Evolutionary conservation across 2,888 invertebrate species (phyloP).

Genomic region (Agonopterix alstromeriana): DNA sequence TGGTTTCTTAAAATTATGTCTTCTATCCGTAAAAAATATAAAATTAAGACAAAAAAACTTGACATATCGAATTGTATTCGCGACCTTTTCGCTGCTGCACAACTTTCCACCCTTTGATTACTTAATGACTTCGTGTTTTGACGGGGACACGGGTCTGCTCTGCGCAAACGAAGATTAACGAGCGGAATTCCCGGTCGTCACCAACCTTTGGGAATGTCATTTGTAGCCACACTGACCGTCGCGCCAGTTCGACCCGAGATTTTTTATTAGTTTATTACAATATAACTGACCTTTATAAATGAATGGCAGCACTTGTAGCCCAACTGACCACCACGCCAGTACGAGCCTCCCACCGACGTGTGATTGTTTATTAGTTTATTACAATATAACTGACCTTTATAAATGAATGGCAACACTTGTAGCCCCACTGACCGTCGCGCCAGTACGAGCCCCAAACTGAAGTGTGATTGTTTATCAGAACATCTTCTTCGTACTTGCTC

Average conservation of each 20-base stretch:
- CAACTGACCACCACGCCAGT: conserved; percentile 95
- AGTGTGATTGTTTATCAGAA: conserved; percentile 93
- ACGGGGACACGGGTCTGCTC: too few relatives aligned
- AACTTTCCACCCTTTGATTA: too few relatives aligned
- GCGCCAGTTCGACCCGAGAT: conserved; percentile 86
- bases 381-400: conserved; percentile 76
- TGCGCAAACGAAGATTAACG: too few relatives aligned
- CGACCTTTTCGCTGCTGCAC: too few relatives aligned
- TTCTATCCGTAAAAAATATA: too few relatives aligned
- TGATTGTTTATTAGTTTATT: conserved; percentile 86
- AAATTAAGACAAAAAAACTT: too few relatives aligned
- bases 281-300: conserved; percentile 80
- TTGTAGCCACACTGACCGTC: conserved; percentile 96
- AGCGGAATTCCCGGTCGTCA: too few relatives aligned
- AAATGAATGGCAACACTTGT: conserved; percentile 95
- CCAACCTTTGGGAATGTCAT: too few relatives aligned
- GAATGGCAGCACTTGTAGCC: conserved; percentile 98
- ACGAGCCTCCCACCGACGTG: conserved; percentile 96
- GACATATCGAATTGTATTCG: too few relatives aligned
- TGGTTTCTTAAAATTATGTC: too few relatives aligned
- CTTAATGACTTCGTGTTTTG: too few relatives aligned
- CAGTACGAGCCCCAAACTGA: conserved; percentile 98
- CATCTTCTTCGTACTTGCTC: conserved; percentile 96
- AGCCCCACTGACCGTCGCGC: conserved; percentile 96
- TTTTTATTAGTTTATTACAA: neutral